Evolutionary conservation across 2,113 vertebrate species (phyloP), one percentile per base, ranked within the genome.

Genomic region (Silurus meridionalis): DNA sequence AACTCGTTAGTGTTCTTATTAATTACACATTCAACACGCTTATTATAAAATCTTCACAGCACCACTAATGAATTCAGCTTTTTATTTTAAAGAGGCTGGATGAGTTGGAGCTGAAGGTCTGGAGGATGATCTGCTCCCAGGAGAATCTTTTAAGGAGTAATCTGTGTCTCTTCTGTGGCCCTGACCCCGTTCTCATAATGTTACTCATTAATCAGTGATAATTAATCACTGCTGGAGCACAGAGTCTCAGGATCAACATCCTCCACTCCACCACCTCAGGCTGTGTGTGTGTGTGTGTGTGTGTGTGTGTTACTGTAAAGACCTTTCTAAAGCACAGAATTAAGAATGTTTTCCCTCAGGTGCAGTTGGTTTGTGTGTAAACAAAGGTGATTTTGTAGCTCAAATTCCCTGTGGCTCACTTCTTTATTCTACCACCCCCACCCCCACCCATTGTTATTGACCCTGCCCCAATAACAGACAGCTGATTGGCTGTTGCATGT

Each of bases 141-240:
- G 61, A 58, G 79, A 84, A 52, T 17, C 64, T 15, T 23, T 66
- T 72, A 55, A 6, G 84, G 25, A 57, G 50, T 85, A 78, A 82
- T 48, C 60, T 55, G 48, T 19, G 13, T 25, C 53, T 25, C 23
- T 14, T 2, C 21, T 15, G 17, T 57, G n/a, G 13, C 11, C 15
- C 66, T 14, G 21, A 77, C 23, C 10, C n/a, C 37, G 78, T 17
- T 83, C 79, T 52, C 67, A 37, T 86, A 86, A 90, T 63, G 75
- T 64, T 8, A 11, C 63, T 80, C 58, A 11, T 88, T 85, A 90
- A 91, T 89, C 82, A 90, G 82, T 85, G 53, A 53, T 83, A 78
- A 87, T 89, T 85, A 83, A 87, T 90, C 85, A 89, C 66, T 61
- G 67, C 77, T 80, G 86, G 66, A 86, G 74, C 77, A 55, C 75